A percentile compares a stretch with the other conserved stretches of the same genome.
Evolutionary conservation across 2,113 vertebrate species (phyloP).

Genomic region (Pseudorectes ferrugineus): DNA sequence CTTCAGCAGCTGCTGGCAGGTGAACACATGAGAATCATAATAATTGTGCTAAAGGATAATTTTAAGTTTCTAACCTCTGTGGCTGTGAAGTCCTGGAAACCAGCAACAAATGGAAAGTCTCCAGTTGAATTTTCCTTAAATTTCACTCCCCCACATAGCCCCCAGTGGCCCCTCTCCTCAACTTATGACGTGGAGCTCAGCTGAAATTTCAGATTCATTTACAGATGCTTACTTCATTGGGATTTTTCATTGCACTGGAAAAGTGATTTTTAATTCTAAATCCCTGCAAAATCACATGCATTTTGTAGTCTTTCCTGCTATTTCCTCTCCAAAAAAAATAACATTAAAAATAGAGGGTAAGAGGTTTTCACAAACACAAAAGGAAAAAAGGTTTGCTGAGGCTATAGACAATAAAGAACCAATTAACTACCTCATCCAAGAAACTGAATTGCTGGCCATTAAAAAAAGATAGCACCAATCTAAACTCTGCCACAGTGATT

Average conservation of each 20-base stretch:
- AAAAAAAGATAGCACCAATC: background rate
- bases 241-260: background rate
- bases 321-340: background rate
- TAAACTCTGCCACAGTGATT: background rate
- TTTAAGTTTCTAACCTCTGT: background rate
- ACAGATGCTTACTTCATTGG: background rate
- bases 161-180: background rate
- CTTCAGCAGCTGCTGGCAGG: background rate
- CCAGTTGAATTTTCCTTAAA: background rate
- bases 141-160: background rate
- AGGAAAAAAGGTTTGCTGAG: background rate
- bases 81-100: background rate
- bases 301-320: background rate
- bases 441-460: constrained; percentile 17
- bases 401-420: constrained; percentile 10
- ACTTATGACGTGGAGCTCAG: background rate
- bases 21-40: background rate
- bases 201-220: background rate
- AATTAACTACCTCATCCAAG: constrained; percentile 28
- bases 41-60: background rate
- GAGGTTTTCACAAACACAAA: background rate
- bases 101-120: background rate
- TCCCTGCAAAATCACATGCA: background rate
- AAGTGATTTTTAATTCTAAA: background rate
- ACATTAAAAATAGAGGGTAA: background rate